phyloP scores from a whole-genome alignment of 2,113 vertebrate genomes.

The Pycnonotus jocosus region DNA sequence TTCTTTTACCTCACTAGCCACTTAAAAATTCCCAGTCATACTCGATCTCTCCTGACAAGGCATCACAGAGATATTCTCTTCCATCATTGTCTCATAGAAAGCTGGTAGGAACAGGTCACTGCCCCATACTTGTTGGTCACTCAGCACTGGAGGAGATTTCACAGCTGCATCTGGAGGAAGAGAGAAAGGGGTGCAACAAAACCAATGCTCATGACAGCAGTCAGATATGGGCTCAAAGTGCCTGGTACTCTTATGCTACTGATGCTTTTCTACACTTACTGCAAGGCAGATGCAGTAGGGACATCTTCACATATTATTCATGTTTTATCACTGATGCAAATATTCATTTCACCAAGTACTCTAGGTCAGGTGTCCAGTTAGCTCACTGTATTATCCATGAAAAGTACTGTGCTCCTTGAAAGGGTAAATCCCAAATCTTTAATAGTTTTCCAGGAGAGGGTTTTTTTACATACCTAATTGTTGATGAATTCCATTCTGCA shows the following conservation, averaged over 20 bases:
- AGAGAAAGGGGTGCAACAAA: neutral
- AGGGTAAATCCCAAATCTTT: neutral
- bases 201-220: neutral
- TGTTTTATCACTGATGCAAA: neutral
- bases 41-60: neutral
- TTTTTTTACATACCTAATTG: neutral
- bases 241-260: neutral
- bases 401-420: neutral
- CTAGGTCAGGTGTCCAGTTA: neutral
- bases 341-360: neutral
- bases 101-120: neutral
- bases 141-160: neutral
- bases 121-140: neutral
- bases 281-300: neutral
- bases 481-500: neutral
- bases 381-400: neutral
- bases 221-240: neutral
- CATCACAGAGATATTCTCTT: neutral
- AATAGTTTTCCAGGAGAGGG: neutral
- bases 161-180: neutral
- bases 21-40: neutral
- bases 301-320: neutral
- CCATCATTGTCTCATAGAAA: neutral
- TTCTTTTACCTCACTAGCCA: neutral
- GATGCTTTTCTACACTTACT: neutral